Percentiles rank a stretch among this genome's conserved stretches.
phyloP scores from a whole-genome alignment of 2,113 vertebrate species.

The Centropristis striata region DNA sequence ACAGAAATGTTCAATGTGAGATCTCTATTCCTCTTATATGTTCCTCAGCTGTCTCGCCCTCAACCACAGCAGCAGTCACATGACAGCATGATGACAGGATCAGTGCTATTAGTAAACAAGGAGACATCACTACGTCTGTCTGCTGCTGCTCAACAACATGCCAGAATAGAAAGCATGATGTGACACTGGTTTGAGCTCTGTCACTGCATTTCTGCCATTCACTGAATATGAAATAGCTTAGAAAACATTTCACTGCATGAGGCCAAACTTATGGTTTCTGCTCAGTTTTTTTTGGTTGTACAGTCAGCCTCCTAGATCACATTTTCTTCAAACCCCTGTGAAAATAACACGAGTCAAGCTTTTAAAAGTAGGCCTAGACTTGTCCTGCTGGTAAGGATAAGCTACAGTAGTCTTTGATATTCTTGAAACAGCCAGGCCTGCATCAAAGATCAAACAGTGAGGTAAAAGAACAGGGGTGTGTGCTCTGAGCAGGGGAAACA shows the following conservation, averaged over 20 bases:
- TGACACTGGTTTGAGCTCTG: background rate
- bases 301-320: background rate
- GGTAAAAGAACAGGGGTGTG: slow-evolving; percentile 36
- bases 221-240: too few relatives aligned
- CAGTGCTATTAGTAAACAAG: slow-evolving; percentile 19
- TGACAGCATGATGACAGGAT: slow-evolving; percentile 4
- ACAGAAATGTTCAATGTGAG: background rate
- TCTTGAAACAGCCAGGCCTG: slow-evolving; percentile 49
- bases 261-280: background rate
- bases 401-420: slow-evolving; percentile 45
- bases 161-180: slow-evolving; percentile 2
- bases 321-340: slow-evolving; percentile 5
- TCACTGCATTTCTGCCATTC: background rate
- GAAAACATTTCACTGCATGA: slow-evolving; percentile 4
- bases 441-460: slow-evolving; percentile 71
- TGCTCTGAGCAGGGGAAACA: slow-evolving; percentile 52
- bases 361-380: slow-evolving; percentile 39
- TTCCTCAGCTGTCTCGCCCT: slow-evolving; percentile 4
- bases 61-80: slow-evolving; percentile 37
- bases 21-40: background rate
- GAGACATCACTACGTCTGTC: background rate
- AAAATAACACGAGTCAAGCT: slow-evolving; percentile 41
- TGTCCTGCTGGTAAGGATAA: slow-evolving; percentile 42
- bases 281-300: background rate
- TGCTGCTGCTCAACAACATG: background rate